phyloP scores from a whole-genome alignment of 2,797 vertebrate genomes.

The Acrocephalus scirpaceus region DNA sequence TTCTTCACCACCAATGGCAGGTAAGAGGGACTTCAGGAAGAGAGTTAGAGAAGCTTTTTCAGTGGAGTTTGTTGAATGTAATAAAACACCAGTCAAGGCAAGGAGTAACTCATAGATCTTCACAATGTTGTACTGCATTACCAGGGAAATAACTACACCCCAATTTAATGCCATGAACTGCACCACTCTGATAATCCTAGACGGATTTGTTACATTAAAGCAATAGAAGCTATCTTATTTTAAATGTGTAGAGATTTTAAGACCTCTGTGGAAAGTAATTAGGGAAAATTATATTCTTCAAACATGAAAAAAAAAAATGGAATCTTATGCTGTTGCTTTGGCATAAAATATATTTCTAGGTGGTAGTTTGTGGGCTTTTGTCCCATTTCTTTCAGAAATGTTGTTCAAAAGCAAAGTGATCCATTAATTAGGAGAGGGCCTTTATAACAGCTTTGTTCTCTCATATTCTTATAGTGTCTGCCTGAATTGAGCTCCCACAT shows the following conservation, averaged over 20 bases:
- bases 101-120: background rate
- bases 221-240: background rate
- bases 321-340: background rate
- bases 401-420: background rate
- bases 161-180: background rate
- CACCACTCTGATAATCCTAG: background rate
- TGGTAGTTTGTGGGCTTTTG: rapidly evolving
- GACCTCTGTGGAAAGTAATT: background rate
- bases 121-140: background rate
- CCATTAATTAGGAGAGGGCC: background rate
- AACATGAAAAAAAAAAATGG: background rate
- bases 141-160: background rate
- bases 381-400: background rate
- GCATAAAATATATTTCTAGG: background rate
- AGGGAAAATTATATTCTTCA: background rate
- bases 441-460: background rate
- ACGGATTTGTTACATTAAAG: background rate
- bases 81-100: background rate
- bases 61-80: background rate
- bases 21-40: background rate
- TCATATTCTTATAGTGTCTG: background rate
- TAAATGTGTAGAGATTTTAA: background rate
- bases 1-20: background rate
- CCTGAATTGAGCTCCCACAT: background rate
- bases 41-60: background rate